These are phyloP conservation scores for Sinocyclocheilus anophthalmus DNA, from an alignment of 2,113 vertebrate species.

Conservation along the genomic window DNA sequence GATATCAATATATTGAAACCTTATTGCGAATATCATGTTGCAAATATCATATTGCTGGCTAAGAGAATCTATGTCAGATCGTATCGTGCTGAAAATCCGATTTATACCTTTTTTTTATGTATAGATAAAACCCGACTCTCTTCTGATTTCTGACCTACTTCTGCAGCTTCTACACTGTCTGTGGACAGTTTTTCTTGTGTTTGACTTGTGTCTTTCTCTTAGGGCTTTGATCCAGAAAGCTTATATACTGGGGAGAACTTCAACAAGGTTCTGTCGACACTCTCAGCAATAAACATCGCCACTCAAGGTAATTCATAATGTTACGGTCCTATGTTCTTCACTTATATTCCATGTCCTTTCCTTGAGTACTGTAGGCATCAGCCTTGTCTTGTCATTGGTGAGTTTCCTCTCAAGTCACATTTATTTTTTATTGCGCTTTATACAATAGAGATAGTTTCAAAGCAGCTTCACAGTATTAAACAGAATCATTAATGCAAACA, in stretches of 20 bases:
- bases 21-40: background rate
- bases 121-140: background rate
- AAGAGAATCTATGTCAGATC: background rate
- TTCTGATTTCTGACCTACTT: slow-evolving; percentile 41
- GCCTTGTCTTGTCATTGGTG: background rate
- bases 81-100: background rate
- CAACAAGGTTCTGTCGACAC: slow-evolving; percentile 84
- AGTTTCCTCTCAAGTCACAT: background rate
- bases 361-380: background rate
- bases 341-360: background rate
- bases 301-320: slow-evolving; percentile 86
- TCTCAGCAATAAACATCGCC: slow-evolving; percentile 89
- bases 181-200: background rate
- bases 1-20: background rate
- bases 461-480: background rate
- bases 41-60: background rate
- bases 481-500: background rate
- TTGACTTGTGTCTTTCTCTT: slow-evolving; percentile 49
- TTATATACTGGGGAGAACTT: slow-evolving; percentile 90
- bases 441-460: background rate
- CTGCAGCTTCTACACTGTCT: slow-evolving; percentile 6
- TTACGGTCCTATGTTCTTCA: background rate
- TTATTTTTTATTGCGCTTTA: background rate
- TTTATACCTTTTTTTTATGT: background rate
- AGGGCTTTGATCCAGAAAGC: slow-evolving; percentile 92